Base-by-base conservation (phyloP, 2,113 vertebrate species). In the Micromys minutus region DNA sequence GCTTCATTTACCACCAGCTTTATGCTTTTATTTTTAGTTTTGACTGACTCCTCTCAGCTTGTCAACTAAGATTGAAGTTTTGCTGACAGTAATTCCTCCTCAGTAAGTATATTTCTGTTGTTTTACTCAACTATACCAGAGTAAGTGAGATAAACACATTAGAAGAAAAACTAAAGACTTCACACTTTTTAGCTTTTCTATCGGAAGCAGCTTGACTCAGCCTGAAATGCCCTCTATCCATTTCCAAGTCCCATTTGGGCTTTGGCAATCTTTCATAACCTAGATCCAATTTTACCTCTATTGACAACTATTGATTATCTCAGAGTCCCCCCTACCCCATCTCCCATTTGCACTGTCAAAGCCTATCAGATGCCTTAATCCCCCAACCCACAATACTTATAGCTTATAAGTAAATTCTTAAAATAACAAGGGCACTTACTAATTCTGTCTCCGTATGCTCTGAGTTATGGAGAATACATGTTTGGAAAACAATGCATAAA, bases 11-110 rank as follows among this genome's bases (percentile, higher is more conserved):
- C 93, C 39, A 77, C 42, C 34, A 80, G 71, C 42, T 87, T 96
- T 93, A 67, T 55, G 65, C 3, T 12, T 91, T 94, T 94, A 97
- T 95, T 97, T 95, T 97, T 96, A 96, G 75, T 97, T 96, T 96
- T 89, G 87, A 93, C 61, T 74, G 85, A 94, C 42, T 96, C 67
- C 61, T 93, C 89, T 89, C 76, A 93, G 47, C 52, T 79, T 19
- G 26, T 96, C 96, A 96, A 90, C 21, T 90, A 96, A 92, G 94
- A 97, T 0, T 96, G 90, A 96, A 96, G 96, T 95, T 90, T 90
- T 94, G 72, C 85, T 92, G 95, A 95, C 87, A 94, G 84, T 86
- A 90, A 91, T 95, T 91, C 77, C 94, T 47, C 59, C 50, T 71
- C 79, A 65, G 85, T 45, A 96, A 96, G 75, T n/a, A 83, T 55